Base-by-base conservation (phyloP, 2,888 invertebrate genomes). In the Minunthozetes semirufus region DNA sequence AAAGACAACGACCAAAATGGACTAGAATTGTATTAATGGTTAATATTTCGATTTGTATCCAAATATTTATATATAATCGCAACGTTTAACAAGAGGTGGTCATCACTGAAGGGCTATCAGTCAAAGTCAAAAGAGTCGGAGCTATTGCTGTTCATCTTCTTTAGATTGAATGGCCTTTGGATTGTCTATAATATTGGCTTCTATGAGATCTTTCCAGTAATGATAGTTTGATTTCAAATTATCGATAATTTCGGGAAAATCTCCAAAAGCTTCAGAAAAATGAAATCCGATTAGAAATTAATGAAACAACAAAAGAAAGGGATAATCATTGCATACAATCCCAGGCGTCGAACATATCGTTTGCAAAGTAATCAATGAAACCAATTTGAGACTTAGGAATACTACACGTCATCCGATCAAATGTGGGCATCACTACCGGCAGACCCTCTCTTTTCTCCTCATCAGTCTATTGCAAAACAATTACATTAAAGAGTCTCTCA, bases 401-500 rank as follows among this genome's bases (percentile, higher is more conserved):
- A 81, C 95, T 96, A 85, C 97, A 97, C 1, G 92, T 90, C 76
- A 89, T 87, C 79, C 96, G 88, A 84, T 98, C 97, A 84, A 98
- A 99, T 88, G 95, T 92, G 11, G 97, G 96, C 98, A 99, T 98
- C 78, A 97, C 94, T 11, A 98, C 93, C 0, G 98, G 97, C 81
- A 98, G 84, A 71, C 89, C 90, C 79, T 88, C 88, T 17, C 87
- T 87, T 82, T 94, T 94, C 84, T 99, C 98, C 82, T 97, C 96
- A 82, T 96, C 96, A 9, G 98, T 98, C 88, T 98, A 80, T 48
- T 27, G 1, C 25, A 50, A 50, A n/a, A 22, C 56, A 56, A 56
- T 56, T 33, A 33, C 11, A 56, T 56, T 22, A 22, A 56, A 8
- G 17, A 48, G 17, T 17, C 15, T 3, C 11, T 11, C 17, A 8